These are phyloP conservation scores for Electrona antarctica DNA, from an alignment of 2,113 vertebrate genomes.

Conservation along the genomic window DNA sequence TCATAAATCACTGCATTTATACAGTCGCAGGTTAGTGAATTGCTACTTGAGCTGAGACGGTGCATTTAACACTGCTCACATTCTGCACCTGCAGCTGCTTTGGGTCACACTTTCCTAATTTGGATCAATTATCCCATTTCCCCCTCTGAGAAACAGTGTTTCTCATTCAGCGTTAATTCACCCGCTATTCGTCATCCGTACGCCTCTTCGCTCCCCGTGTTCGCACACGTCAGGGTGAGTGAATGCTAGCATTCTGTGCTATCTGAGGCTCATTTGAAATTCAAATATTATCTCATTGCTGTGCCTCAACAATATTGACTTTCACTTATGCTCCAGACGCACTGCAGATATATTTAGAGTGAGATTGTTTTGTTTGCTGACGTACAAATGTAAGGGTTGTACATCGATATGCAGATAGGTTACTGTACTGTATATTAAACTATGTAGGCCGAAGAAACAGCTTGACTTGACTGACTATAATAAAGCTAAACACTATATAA, in stretches of 20 bases:
- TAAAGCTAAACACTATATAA: not conserved
- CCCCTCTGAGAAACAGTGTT: conserved; percentile 65
- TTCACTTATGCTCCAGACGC: conserved; percentile 52
- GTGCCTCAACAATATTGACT: conserved; percentile 67
- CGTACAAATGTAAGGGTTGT: conserved; percentile 4
- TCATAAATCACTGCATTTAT: conserved; percentile 5
- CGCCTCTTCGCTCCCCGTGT: conserved; percentile 37
- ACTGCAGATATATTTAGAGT: conserved; percentile 45
- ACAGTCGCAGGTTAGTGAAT: not conserved
- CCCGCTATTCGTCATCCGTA: conserved; percentile 63
- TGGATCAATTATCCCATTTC: conserved; percentile 74
- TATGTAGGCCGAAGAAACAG: not conserved
- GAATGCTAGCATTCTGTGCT: conserved; percentile 73
- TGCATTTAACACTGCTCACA: conserved; percentile 53
- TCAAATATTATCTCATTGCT: conserved; percentile 73
- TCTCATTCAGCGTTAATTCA: conserved; percentile 63
- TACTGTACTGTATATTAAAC: not conserved
- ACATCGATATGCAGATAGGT: not conserved
- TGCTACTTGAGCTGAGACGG: conserved; percentile 55
- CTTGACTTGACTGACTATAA: not conserved
- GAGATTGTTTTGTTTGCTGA: conserved; percentile 25
- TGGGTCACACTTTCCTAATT: conserved; percentile 74
- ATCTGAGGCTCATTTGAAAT: conserved; percentile 64
- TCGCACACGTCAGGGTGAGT: conserved; percentile 51
- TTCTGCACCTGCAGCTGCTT: conserved; percentile 56